A percentile compares a stretch with the other conserved stretches of the same genome.
Evolutionary conservation across 2,113 vertebrate species (phyloP).

Genomic region (Platysternon megacephalum): DNA sequence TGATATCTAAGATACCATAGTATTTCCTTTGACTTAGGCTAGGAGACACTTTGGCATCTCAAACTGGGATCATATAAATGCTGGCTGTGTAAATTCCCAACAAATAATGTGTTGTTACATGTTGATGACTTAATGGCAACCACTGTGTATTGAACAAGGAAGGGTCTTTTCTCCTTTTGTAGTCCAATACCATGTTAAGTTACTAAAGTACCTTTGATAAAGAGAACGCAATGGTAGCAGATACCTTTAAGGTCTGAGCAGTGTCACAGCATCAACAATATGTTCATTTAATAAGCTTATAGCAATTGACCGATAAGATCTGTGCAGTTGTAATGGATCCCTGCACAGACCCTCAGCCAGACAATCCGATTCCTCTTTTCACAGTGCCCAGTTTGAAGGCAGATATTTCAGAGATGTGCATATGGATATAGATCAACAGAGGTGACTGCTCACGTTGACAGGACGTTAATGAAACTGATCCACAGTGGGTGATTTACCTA

Average conservation of each 20-base stretch:
- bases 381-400: not conserved
- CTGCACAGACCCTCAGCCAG: not conserved
- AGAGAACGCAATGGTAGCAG: not conserved
- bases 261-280: rapidly evolving
- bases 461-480: constrained; percentile 58
- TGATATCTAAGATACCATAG: not conserved
- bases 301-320: not conserved
- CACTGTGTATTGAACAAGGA: not conserved
- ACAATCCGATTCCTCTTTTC: not conserved
- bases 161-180: not conserved
- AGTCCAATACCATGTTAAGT: not conserved
- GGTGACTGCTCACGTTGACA: constrained; percentile 15
- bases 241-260: not conserved
- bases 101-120: rapidly evolving
- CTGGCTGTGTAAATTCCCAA: not conserved
- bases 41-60: not conserved
- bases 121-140: not conserved
- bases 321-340: not conserved
- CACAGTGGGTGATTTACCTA: constrained; percentile 2
- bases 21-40: not conserved
- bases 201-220: not conserved
- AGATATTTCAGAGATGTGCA: not conserved
- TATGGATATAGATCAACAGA: not conserved
- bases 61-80: not conserved
- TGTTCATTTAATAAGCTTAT: not conserved